Percentiles rank a stretch among this genome's conserved stretches.
Evolutionary conservation across 2,888 invertebrate species (phyloP).

Genomic region (Lymantria dispar): DNA sequence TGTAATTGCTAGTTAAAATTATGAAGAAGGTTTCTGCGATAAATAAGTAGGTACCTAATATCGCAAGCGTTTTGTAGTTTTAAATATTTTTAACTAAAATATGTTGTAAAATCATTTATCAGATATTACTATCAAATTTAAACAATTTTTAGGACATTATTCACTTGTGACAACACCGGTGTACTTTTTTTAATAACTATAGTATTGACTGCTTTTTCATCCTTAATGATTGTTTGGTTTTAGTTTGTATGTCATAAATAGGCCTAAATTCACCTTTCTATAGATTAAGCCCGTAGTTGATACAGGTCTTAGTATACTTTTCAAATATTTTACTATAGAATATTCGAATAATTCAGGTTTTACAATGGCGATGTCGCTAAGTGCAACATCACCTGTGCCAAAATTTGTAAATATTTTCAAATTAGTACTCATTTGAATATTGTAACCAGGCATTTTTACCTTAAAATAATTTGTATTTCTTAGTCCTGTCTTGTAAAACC

Average conservation of each 20-base stretch:
- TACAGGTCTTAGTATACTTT: constrained; percentile 70
- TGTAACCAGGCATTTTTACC: constrained; percentile 35
- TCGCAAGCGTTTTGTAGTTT: constrained; percentile 5
- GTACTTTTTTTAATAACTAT: not conserved
- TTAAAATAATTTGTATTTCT: constrained; percentile 36
- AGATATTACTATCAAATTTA: not conserved
- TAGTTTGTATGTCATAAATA: constrained; percentile 46
- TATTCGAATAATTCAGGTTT: constrained; percentile 49
- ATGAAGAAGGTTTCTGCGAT: constrained; percentile 5
- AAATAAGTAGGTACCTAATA: constrained; percentile 2
- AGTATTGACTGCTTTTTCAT: not conserved
- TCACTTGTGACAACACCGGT: constrained; percentile 5
- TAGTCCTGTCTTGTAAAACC: constrained; percentile 10
- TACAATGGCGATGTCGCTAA: constrained; percentile 55
- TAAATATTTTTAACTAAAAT: not conserved
- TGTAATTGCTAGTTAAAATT: constrained; percentile 20
- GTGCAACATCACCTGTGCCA: constrained; percentile 75
- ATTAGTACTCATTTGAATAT: constrained; percentile 48
- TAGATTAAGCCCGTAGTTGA: constrained; percentile 74
- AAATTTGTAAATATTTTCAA: constrained; percentile 74
- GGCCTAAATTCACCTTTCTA: constrained; percentile 67
- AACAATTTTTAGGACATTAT: not conserved
- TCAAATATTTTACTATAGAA: constrained; percentile 58
- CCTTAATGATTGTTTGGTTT: constrained; percentile 7
- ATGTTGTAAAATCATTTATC: not conserved